These are phyloP conservation scores for Cheilosia vulpina DNA, from an alignment of 2,888 invertebrate genomes.

Conservation along the genomic window DNA sequence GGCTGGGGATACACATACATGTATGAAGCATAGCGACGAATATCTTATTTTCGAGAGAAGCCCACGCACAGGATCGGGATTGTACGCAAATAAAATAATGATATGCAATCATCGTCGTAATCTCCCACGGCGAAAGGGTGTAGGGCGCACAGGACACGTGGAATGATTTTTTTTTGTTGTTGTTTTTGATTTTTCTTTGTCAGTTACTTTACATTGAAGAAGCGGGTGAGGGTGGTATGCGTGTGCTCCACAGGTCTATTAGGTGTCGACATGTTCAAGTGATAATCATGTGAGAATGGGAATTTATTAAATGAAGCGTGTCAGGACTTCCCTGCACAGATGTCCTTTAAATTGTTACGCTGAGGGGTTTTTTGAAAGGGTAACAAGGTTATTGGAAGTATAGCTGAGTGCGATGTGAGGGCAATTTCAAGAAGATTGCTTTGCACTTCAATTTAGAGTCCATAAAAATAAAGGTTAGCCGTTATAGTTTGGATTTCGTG, in stretches of 20 bases:
- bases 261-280: slow-evolving; percentile 12
- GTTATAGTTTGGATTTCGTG: slow-evolving; percentile 40
- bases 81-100: slow-evolving; percentile 63
- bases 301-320: slow-evolving; percentile 67
- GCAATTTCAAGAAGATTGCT: slow-evolving; percentile 36
- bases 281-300: slow-evolving; percentile 63
- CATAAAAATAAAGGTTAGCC: slow-evolving; percentile 45
- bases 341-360: slow-evolving; percentile 47
- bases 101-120: slow-evolving; percentile 63
- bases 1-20: neutral
- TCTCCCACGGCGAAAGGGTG: slow-evolving; percentile 36
- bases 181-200: slow-evolving; percentile 14
- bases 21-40: slow-evolving; percentile 1
- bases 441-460: neutral
- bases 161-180: neutral
- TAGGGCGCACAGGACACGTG: slow-evolving; percentile 31
- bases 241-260: slow-evolving; percentile 48
- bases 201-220: slow-evolving; percentile 58
- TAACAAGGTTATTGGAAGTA: slow-evolving; percentile 57
- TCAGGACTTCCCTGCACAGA: slow-evolving; percentile 50
- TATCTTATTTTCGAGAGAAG: slow-evolving; percentile 10
- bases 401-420: slow-evolving; percentile 22
- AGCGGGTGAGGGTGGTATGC: neutral
- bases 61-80: slow-evolving; percentile 45
- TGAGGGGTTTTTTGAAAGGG: slow-evolving; percentile 20